Percentiles rank a stretch among this genome's conserved stretches.
These are phyloP conservation scores for Sebastes wilsoni DNA, from an alignment of 2,797 vertebrate genomes.

Conservation along the genomic window DNA sequence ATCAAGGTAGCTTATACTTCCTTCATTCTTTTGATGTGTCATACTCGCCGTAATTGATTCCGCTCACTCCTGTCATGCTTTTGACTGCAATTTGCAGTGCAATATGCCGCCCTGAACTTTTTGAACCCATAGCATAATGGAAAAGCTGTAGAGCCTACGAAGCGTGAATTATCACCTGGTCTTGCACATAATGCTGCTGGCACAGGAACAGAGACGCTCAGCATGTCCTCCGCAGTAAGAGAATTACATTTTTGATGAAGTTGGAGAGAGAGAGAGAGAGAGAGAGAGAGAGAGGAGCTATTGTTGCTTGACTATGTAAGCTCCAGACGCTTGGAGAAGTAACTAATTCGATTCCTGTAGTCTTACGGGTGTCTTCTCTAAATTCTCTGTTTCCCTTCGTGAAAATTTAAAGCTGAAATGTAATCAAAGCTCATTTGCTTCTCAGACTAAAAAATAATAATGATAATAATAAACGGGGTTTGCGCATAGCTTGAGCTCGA, in stretches of 20 bases:
- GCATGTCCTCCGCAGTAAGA: constrained; percentile 24
- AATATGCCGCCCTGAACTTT: constrained; percentile 73
- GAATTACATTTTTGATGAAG: constrained; percentile 57
- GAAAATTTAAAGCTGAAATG: constrained; percentile 16
- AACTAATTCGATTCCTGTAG: constrained; percentile 33
- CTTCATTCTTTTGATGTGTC: constrained; percentile 79
- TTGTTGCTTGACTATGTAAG: constrained; percentile 40
- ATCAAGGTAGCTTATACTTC: constrained; percentile 68
- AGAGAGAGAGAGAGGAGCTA: background rate
- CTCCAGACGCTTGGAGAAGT: constrained; percentile 20
- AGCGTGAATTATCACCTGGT: constrained; percentile 78
- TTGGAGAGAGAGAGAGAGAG: constrained; percentile 2
- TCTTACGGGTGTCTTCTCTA: background rate
- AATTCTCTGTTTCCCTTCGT: constrained; percentile 17
- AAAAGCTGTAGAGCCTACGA: constrained; percentile 69
- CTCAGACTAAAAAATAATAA: constrained; percentile 3
- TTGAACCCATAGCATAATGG: constrained; percentile 72
- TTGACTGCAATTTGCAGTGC: constrained; percentile 74
- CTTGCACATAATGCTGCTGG: constrained; percentile 62
- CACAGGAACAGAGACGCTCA: constrained; percentile 48
- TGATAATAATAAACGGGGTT: constrained; percentile 1
- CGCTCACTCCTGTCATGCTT: constrained; percentile 73
- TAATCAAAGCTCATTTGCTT: constrained; percentile 37
- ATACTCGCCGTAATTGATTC: constrained; percentile 79
- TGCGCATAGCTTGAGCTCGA: background rate